Base-by-base conservation (phyloP, 1,140 invertebrate genomes). In the Achatina immaculata region DNA sequence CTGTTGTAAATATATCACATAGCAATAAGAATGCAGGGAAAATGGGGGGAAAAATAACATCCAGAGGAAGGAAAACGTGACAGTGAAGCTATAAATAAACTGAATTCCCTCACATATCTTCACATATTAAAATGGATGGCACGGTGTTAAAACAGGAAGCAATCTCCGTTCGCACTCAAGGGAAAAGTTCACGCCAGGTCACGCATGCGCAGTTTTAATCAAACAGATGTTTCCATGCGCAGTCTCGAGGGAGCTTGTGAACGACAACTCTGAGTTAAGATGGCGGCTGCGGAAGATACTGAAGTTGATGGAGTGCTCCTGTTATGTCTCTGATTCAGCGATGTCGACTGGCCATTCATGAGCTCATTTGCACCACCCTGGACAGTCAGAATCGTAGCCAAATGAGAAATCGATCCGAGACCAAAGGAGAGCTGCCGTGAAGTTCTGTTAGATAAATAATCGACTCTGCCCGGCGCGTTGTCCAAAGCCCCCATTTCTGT, bases 391-490 rank as follows among this genome's bases (percentile, higher is more conserved):
- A 28, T 31, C 58, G 28, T 28, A 31, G n/a, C 58, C 6, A 62
- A 62, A 62, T 16, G 2, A 28, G 28, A 62, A 31, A 28, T 62
- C 58, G 58, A 62, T 31, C 68, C 24, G 42, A 69, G 38, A 40
- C 21, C 42, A 38, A 69, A 62, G 16, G 58, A 62, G 4, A n/a
- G 58, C 4, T 7, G 58, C 7, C 31, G 58, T 21, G 58, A 62
- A 62, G 58, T 62, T 3, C 58, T 62, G 58, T 62, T 62, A 62
- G 58, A 62, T 62, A 62, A 40, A 40, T 69, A 43, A 69, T 69
- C 68, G 68, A 40, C 19, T n/a, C 24, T n/a, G 9, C 11, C n/a
- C 36, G 11, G 36, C n/a, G 42, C 71, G 71, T 73, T 73, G 11
- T 51, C 71, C 43, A 73, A 73, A 51, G 28, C 28, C 4, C 24